Evolutionary conservation across 2,113 vertebrate species (phyloP).

Genomic region (Pedionomus torquatus): DNA sequence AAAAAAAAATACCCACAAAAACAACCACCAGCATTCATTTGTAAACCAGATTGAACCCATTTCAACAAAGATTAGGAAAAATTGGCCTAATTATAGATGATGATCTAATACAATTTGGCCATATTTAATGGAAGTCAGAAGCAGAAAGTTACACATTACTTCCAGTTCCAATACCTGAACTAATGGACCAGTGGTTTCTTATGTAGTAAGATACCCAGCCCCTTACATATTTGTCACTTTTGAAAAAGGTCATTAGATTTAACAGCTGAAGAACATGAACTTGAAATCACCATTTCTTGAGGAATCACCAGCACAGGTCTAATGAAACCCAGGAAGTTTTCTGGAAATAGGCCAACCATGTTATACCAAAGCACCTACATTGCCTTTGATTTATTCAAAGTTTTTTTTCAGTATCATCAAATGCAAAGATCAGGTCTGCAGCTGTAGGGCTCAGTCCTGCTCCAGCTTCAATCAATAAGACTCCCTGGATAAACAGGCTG

Average conservation of each 20-base stretch:
- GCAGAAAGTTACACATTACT: constrained; percentile 17
- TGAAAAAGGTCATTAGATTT: not conserved
- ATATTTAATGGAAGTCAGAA: constrained; percentile 44
- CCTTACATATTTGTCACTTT: not conserved
- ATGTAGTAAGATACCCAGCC: not conserved
- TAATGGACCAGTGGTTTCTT: not conserved
- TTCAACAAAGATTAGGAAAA: constrained; percentile 52
- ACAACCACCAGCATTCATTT: not conserved
- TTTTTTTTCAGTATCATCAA: not conserved
- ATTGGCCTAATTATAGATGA: constrained; percentile 36
- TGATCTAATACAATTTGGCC: constrained; percentile 32
- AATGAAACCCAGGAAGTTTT: not conserved
- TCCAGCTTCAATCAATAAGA: not conserved
- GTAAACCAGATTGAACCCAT: constrained; percentile 32
- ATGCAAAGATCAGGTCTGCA: not conserved
- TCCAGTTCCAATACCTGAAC: constrained; percentile 2
- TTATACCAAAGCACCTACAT: not conserved
- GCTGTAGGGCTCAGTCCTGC: not conserved
- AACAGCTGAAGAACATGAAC: not conserved
- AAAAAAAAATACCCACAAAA: not conserved
- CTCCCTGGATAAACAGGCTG: not conserved
- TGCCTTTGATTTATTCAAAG: not conserved
- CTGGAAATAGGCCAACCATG: not conserved
- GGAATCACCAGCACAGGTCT: not conserved
- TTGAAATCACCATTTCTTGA: not conserved